Conservation (phyloP, 1,140 invertebrate species). For the Thaumetopoea pityocampa region DNA sequence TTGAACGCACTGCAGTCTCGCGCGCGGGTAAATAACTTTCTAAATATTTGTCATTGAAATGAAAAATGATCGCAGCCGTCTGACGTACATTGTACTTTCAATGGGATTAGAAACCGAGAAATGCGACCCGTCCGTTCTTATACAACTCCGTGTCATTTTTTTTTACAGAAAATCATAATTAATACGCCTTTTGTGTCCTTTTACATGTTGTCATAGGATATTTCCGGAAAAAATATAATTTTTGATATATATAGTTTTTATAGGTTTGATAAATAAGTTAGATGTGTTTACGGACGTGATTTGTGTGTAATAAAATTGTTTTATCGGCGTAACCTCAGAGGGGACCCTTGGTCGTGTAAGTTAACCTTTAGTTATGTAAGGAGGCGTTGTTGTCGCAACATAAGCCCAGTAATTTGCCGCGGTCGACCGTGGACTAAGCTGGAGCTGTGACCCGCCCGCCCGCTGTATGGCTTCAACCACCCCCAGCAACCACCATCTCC, state of each 20-base stretch:
- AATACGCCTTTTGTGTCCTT: constrained; percentile 40
- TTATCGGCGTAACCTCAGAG: constrained; percentile 21
- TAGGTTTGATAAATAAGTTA: no score
- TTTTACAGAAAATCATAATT: constrained; percentile 48
- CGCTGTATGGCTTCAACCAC: constrained; percentile 50
- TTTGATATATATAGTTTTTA: no score
- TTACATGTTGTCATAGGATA: constrained; percentile 50
- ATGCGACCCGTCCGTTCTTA: constrained; percentile 56
- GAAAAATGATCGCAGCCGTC: constrained; percentile 58
- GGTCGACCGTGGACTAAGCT: constrained; percentile 37
- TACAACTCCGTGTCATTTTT: constrained; percentile 42
- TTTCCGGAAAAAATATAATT: constrained; percentile 45
- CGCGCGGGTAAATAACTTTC: constrained; percentile 68
- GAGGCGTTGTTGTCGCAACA: constrained; percentile 23
- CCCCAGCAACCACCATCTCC: constrained; percentile 34
- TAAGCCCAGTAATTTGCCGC: constrained; percentile 39
- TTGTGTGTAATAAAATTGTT: no score
- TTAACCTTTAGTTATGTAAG: constrained; percentile 48
- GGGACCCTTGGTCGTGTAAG: constrained; percentile 8
- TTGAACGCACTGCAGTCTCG: constrained; percentile 46
- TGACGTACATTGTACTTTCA: constrained; percentile 49
- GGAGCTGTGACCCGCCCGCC: constrained; percentile 35
- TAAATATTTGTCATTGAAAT: constrained; percentile 71
- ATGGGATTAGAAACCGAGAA: constrained; percentile 67
- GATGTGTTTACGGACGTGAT: no score